phyloP scores from a whole-genome alignment of 2,113 vertebrate genomes.

The Mugil cephalus region DNA sequence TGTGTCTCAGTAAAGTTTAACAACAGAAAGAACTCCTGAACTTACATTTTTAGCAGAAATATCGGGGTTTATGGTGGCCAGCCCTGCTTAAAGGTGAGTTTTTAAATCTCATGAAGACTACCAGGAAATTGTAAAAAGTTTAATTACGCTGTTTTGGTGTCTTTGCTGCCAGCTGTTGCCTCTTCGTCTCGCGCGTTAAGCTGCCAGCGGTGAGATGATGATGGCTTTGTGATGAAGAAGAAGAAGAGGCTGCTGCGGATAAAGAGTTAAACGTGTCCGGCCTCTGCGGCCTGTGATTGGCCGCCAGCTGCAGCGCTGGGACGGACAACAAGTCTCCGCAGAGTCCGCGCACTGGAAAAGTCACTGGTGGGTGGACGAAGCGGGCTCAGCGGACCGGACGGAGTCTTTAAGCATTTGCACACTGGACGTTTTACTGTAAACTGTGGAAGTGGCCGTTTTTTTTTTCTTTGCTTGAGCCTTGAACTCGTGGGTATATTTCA shows the following conservation, averaged over 20 bases:
- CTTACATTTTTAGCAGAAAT: too few relatives aligned
- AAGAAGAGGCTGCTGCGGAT: slow-evolving; percentile 27
- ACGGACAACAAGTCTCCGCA: slow-evolving; percentile 55
- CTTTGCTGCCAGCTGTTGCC: background rate
- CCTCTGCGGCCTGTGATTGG: slow-evolving; percentile 68
- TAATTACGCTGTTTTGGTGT: too few relatives aligned
- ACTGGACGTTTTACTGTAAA: slow-evolving; percentile 5
- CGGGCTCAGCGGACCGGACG: slow-evolving; percentile 9
- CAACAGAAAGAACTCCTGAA: too few relatives aligned
- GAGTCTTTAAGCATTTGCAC: background rate
- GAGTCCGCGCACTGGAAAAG: slow-evolving; percentile 49
- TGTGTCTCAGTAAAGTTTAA: too few relatives aligned
- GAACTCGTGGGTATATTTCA: slow-evolving; percentile 5
- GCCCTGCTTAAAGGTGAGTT: too few relatives aligned
- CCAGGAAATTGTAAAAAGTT: too few relatives aligned
- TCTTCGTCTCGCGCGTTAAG: background rate
- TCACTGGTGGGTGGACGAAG: slow-evolving; percentile 53
- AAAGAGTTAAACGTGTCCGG: slow-evolving; percentile 64
- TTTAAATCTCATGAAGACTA: too few relatives aligned
- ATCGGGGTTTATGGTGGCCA: too few relatives aligned
- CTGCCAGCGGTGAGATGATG: slow-evolving; percentile 5
- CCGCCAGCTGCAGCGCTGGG: slow-evolving; percentile 61
- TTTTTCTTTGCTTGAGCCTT: background rate
- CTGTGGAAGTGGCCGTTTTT: slow-evolving; percentile 5
- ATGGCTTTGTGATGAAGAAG: slow-evolving; percentile 26